These are phyloP conservation scores for Agrochola lota DNA, from an alignment of 2,888 invertebrate genomes.

Conservation along the genomic window DNA sequence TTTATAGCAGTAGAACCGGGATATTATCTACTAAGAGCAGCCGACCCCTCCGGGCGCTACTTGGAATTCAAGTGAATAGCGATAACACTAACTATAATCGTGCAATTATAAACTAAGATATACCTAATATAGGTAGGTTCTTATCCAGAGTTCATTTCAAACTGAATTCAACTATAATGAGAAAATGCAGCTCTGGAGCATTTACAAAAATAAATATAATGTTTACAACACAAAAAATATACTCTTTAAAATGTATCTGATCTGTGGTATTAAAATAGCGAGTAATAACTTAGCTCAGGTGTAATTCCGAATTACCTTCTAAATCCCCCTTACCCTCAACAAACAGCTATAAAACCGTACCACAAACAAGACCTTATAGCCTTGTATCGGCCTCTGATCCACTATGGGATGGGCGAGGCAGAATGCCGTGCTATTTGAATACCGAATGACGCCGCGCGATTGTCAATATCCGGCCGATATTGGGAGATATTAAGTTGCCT, in stretches of 20 bases:
- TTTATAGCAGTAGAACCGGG: too few relatives aligned
- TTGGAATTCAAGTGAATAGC: neutral
- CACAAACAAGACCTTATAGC: slow-evolving; percentile 33
- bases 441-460: slow-evolving; percentile 68
- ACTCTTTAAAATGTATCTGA: neutral
- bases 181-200: neutral
- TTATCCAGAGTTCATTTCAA: neutral
- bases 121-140: neutral
- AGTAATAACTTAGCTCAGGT: neutral
- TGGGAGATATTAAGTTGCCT: slow-evolving; percentile 55
- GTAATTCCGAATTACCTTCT: neutral
- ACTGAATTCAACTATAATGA: too few relatives aligned
- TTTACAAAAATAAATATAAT: neutral
- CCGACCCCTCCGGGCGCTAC: too few relatives aligned
- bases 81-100: neutral
- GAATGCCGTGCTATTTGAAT: slow-evolving; percentile 67
- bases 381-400: slow-evolving; percentile 43
- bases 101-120: neutral
- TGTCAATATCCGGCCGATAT: slow-evolving; percentile 62
- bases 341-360: slow-evolving; percentile 44
- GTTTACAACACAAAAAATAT: too few relatives aligned
- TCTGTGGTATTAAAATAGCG: neutral
- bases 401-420: slow-evolving; percentile 50
- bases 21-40: too few relatives aligned
- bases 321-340: slow-evolving; percentile 16